Evolutionary conservation across 2,113 vertebrate genomes (phyloP), one percentile per base, ranked within the genome.

Genomic region (human): DNA sequence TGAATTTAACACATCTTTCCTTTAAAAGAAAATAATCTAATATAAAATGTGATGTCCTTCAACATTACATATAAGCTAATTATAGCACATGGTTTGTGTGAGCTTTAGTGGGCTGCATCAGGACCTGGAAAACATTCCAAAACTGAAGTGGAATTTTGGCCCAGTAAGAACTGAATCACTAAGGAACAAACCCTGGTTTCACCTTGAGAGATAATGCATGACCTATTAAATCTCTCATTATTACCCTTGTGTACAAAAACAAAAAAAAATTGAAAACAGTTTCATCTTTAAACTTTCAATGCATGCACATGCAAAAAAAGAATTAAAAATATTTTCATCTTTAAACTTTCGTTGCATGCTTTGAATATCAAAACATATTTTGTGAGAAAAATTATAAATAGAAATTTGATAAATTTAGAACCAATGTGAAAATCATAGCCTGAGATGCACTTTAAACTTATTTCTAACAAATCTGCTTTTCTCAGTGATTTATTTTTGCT

Each of bases 401-500:
- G 97, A 97, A 97, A 94, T 83, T 84, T 93, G 96, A 93, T 97
- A 97, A 97, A 97, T 97, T 98, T 98, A 97, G 97, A 95, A 95
- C 82, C 93, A 93, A 95, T 90, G 85, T 96, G 97, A 97, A 97
- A 96, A 97, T 96, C 95, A 91, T 87, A 97, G 89, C 93, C 95
- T 91, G 57, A 97, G 94, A 93, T 91, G 82, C 90, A 92, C 93
- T 97, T 97, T 82, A 96, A 90, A 96, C 96, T 97, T 94, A 88
- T 61, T 96, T 96, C 78, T 97, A 96, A 96, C 90, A 97, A 97
- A 97, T 96, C 72, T 96, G 84, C 81, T 96, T 92, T 94, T 87
- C 96, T 81, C 68, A 40, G 90, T 91, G 82, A 88, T 97, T 97
- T 97, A 96, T 97, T 96, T 97, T 95, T 96, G 84, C 43, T 75